Percentiles rank a stretch among this genome's conserved stretches.
These are phyloP conservation scores for Cosmopolites sordidus DNA, from an alignment of 2,888 invertebrate genomes.

Conservation along the genomic window DNA sequence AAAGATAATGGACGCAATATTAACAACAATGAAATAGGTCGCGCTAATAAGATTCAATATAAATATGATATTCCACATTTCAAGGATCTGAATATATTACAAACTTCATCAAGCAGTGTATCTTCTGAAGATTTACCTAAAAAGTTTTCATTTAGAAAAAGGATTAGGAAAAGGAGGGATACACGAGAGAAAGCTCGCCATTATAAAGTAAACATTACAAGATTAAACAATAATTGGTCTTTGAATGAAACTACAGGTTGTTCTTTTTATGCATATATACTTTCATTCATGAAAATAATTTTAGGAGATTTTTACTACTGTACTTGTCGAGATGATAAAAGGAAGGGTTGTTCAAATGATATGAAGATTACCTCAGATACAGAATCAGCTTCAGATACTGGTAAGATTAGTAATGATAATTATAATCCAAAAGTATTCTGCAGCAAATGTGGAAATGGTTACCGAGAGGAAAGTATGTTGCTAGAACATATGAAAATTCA, in stretches of 20 bases:
- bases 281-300: no score
- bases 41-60: no score
- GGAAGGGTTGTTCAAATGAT: conserved; percentile 16
- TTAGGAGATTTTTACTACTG: conserved; percentile 32
- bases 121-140: conserved; percentile 20
- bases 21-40: no score
- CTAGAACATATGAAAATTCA: conserved; percentile 35
- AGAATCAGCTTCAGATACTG: conserved; percentile 35
- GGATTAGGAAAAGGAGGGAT: conserved; percentile 14
- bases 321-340: conserved; percentile 29
- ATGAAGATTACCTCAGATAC: conserved; percentile 35
- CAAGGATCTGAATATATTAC: no score
- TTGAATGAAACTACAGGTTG: conserved; percentile 32
- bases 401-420: conserved; percentile 27
- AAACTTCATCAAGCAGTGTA: conserved; percentile 17
- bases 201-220: conserved; percentile 31
- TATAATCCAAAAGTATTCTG: conserved; percentile 33
- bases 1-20: no score
- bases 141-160: conserved; percentile 19
- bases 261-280: no score
- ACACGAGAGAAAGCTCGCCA: conserved; percentile 20
- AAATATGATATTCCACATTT: no score
- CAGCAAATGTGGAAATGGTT: conserved; percentile 36
- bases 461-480: conserved; percentile 32
- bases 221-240: conserved; percentile 27